Percentiles rank a stretch among this genome's conserved stretches.
These are phyloP conservation scores for Pocota personata DNA, from an alignment of 2,888 invertebrate genomes.

Conservation along the genomic window DNA sequence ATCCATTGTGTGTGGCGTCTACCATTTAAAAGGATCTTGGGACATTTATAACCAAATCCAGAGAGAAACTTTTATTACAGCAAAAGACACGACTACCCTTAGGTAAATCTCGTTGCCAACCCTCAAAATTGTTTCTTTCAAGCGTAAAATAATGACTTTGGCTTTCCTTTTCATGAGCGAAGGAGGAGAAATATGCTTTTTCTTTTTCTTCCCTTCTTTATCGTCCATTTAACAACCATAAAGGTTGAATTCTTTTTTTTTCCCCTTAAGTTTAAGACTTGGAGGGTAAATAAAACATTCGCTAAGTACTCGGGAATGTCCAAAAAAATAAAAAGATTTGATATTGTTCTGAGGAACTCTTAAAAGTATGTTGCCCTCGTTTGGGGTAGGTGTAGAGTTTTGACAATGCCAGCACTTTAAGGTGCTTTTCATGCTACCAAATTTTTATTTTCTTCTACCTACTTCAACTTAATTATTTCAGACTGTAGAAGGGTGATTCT, in stretches of 20 bases:
- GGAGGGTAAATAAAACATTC: background rate
- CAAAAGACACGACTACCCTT: too few relatives aligned
- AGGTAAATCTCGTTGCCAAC: background rate
- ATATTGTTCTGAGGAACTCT: background rate
- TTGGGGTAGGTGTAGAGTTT: background rate
- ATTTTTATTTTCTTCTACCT: background rate
- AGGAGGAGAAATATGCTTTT: slow-evolving; percentile 12
- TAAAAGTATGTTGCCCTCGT: slow-evolving; percentile 13
- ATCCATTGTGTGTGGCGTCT: background rate
- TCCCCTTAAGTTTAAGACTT: background rate
- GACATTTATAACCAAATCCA: background rate
- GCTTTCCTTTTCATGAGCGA: background rate
- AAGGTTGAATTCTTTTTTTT: background rate
- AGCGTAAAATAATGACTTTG: slow-evolving; percentile 28
- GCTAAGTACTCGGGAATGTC: background rate
- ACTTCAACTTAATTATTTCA: background rate
- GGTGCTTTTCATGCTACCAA: background rate
- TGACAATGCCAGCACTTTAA: background rate
- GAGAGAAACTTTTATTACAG: background rate
- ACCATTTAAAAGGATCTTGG: background rate
- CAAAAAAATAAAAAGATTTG: background rate
- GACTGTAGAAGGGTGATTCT: too few relatives aligned
- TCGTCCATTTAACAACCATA: slow-evolving; percentile 16
- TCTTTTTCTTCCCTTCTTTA: slow-evolving; percentile 76
- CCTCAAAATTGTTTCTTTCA: slow-evolving; percentile 22